Percentiles rank a stretch among this genome's conserved stretches.
Conservation (phyloP, 2,113 vertebrate species). For the Pomatorhinus ruficollis region DNA sequence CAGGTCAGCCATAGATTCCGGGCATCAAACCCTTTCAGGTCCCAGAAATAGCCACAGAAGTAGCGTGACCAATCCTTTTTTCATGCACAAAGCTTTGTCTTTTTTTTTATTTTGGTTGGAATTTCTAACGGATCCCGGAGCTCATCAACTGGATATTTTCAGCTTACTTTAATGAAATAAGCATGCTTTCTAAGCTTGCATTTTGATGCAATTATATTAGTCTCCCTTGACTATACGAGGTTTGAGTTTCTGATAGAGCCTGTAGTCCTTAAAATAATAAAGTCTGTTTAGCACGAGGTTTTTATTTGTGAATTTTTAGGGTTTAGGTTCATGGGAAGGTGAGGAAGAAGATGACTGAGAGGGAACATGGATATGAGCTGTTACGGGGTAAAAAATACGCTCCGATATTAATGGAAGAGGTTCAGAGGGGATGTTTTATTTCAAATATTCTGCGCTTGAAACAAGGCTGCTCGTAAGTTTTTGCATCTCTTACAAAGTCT, state of each 20-base stretch:
- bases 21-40: conserved; percentile 50
- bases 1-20: conserved; percentile 60
- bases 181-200: background rate
- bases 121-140: background rate
- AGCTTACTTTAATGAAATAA: background rate
- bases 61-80: background rate
- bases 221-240: background rate
- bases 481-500: background rate
- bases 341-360: background rate
- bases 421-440: background rate
- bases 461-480: background rate
- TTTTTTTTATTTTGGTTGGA: background rate
- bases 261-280: background rate
- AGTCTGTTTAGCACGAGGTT: background rate
- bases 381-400: background rate
- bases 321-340: background rate
- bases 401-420: background rate
- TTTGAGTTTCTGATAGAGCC: background rate
- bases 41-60: conserved; percentile 47
- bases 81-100: background rate
- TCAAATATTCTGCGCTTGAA: background rate
- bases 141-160: background rate
- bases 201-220: background rate
- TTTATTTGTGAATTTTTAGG: background rate
- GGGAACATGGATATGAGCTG: accelerated